Percentiles rank a stretch among this genome's conserved stretches.
Evolutionary conservation across 2,888 invertebrate species (phyloP).

Genomic region (Xylota sylvarum): DNA sequence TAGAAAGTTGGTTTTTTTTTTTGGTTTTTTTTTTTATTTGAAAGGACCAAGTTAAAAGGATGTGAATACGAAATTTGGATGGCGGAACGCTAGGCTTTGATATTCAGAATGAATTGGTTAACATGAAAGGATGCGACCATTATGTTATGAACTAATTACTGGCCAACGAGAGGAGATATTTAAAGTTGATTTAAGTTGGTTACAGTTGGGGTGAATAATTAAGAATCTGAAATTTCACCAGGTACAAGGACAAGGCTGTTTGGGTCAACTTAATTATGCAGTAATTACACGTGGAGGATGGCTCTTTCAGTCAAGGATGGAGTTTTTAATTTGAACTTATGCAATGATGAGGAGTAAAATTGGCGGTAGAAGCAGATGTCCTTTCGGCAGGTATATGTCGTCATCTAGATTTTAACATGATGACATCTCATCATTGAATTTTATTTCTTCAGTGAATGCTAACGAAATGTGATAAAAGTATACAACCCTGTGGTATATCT

Average conservation of each 20-base stretch:
- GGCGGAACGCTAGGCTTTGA: conserved; percentile 38
- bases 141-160: conserved; percentile 66
- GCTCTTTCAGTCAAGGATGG: not conserved
- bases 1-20: conserved; percentile 40
- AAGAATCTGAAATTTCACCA: not conserved
- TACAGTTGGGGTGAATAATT: conserved; percentile 32
- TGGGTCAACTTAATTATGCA: conserved; percentile 43
- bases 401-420: too few relatives aligned
- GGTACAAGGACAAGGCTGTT: conserved; percentile 4
- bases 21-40: conserved; percentile 16
- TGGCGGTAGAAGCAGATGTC: too few relatives aligned
- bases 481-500: too few relatives aligned
- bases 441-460: too few relatives aligned
- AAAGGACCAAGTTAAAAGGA: conserved; percentile 46
- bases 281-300: conserved; percentile 1
- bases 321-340: conserved; percentile 2
- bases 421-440: too few relatives aligned
- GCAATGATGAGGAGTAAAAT: too few relatives aligned
- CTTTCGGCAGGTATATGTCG: too few relatives aligned
- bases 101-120: conserved; percentile 40
- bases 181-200: conserved; percentile 30
- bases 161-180: conserved; percentile 33
- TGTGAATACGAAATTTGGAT: conserved; percentile 36
- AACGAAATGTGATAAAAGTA: too few relatives aligned
- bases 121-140: conserved; percentile 31